Conservation (phyloP, 2,797 vertebrate genomes). For the Hemibagrus guttatus region DNA sequence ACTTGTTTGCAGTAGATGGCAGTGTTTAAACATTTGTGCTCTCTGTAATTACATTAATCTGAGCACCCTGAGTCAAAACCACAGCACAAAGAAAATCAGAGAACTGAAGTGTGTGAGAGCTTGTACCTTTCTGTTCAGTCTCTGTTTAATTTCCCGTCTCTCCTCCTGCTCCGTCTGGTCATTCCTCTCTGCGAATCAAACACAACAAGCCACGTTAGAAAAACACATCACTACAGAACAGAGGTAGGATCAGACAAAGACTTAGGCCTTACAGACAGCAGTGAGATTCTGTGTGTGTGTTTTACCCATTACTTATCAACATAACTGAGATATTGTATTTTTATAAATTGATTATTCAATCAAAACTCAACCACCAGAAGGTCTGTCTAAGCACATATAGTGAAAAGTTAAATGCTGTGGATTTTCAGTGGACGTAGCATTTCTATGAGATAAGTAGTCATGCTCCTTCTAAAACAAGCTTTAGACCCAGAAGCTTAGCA, state of each 20-base stretch:
- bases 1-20: background rate
- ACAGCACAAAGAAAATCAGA: background rate
- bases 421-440: background rate
- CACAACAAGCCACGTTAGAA: slow-evolving; percentile 25
- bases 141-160: slow-evolving; percentile 95
- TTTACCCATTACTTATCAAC: background rate
- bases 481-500: slow-evolving; percentile 21
- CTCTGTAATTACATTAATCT: background rate
- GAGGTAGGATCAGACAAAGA: background rate
- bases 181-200: slow-evolving; percentile 83
- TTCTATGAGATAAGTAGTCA: background rate
- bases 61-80: background rate
- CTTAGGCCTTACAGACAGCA: background rate
- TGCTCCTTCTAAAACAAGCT: background rate
- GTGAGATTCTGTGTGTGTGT: background rate
- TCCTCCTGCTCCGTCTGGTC: slow-evolving; percentile 98
- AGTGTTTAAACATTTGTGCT: background rate
- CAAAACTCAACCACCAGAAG: background rate
- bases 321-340: background rate
- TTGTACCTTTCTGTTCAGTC: slow-evolving; percentile 94
- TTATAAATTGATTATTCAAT: background rate
- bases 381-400: background rate
- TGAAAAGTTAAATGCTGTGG: background rate
- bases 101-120: background rate
- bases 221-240: background rate